phyloP scores from a whole-genome alignment of 2,113 vertebrate species.

The Mesocricetus auratus region DNA sequence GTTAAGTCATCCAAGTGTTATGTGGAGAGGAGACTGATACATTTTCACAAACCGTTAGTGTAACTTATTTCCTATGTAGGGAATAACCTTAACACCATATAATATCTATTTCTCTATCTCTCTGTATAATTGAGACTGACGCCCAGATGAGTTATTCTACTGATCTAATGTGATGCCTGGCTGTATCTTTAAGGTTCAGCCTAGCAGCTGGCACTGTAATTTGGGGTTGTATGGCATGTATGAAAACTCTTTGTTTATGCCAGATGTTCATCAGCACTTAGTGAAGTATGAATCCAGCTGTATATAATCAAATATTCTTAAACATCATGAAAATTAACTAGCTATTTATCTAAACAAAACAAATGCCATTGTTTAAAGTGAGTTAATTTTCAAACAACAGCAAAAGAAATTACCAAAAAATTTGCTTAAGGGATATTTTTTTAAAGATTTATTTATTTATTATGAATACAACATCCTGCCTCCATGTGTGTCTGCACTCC shows the following conservation, averaged over 20 bases:
- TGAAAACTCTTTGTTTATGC: background rate
- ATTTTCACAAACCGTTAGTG: too few relatives aligned
- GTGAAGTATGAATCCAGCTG: background rate
- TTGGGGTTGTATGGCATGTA: background rate
- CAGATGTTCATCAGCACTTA: background rate
- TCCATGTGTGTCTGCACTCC: too few relatives aligned
- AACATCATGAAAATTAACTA: background rate
- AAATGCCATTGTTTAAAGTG: background rate
- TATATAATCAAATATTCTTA: background rate
- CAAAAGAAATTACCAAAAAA: background rate
- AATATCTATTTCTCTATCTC: background rate
- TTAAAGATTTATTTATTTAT: too few relatives aligned
- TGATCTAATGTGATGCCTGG: background rate
- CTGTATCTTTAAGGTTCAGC: background rate
- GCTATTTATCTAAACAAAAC: background rate
- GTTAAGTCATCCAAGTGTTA: too few relatives aligned
- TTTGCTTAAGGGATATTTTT: background rate
- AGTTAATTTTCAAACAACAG: background rate
- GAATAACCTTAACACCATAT: background rate
- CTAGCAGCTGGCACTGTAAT: background rate
- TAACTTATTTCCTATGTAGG: too few relatives aligned
- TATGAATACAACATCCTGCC: too few relatives aligned
- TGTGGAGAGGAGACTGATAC: background rate
- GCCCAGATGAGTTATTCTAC: background rate
- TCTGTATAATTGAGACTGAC: background rate